Conservation (phyloP, 2,888 invertebrate genomes). For the Masnerella sp. region DNA sequence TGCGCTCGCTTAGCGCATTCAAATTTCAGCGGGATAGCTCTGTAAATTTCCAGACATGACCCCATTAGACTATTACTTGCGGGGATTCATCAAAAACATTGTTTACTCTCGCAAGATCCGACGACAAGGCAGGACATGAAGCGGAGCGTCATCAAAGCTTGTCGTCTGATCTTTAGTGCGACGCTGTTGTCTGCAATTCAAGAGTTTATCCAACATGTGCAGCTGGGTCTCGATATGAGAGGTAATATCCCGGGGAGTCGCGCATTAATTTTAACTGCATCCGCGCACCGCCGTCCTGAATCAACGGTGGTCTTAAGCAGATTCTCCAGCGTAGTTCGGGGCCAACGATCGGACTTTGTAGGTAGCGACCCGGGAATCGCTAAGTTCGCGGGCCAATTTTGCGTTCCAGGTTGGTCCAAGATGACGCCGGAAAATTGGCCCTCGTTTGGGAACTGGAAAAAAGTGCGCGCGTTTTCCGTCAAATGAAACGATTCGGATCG, state of each 20-base stretch:
- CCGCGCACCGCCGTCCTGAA: conserved; percentile 10
- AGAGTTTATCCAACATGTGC: conserved; percentile 42
- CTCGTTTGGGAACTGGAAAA: too few species aligned
- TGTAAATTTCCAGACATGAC: conserved; percentile 37
- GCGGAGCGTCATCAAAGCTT: conserved; percentile 43
- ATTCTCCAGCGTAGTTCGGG: too few species aligned
- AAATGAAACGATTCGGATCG: too few species aligned
- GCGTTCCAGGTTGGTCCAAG: too few species aligned
- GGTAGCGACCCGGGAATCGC: too few species aligned
- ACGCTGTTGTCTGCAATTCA: conserved; percentile 39
- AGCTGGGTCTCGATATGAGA: conserved; percentile 43
- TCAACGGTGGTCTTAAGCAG: neutral
- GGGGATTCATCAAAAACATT: conserved; percentile 46
- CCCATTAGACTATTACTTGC: conserved; percentile 49
- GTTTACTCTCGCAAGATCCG: conserved; percentile 46
- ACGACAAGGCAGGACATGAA: conserved; percentile 45
- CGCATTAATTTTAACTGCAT: conserved; percentile 41
- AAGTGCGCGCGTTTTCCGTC: too few species aligned
- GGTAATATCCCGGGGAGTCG: conserved; percentile 29
- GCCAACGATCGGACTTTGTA: too few species aligned
- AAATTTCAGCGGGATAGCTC: conserved; percentile 22
- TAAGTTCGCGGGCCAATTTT: too few species aligned
- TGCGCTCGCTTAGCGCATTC: conserved; percentile 12
- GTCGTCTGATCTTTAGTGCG: conserved; percentile 47
- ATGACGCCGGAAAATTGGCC: too few species aligned